Evolutionary conservation across 2,888 invertebrate species (phyloP).

Genomic region (Ditylenchus weischeri): DNA sequence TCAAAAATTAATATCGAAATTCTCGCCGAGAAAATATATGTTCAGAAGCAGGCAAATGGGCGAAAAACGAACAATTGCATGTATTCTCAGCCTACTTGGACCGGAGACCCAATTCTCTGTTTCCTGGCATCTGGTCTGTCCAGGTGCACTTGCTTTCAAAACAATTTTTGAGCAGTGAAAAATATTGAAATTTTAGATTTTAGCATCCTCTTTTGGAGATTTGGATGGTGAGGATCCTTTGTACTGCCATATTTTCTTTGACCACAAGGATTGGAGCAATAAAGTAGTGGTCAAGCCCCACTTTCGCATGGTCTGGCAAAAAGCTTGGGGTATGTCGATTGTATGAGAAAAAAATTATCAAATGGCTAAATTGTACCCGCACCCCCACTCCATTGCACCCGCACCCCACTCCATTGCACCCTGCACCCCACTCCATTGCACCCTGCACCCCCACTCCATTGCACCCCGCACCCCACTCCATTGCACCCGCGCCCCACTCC

Average conservation of each 20-base stretch:
- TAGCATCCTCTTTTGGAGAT: slow-evolving; percentile 22
- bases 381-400: not conserved
- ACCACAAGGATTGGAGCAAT: slow-evolving; percentile 17
- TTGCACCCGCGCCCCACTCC: not conserved
- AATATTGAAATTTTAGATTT: slow-evolving; percentile 26
- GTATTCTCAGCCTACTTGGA: slow-evolving; percentile 54
- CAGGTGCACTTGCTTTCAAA: slow-evolving; percentile 31
- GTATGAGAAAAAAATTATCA: not conserved
- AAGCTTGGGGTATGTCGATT: slow-evolving; percentile 51
- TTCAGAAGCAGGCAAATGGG: not conserved
- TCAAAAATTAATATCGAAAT: too few species aligned
- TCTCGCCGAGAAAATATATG: not conserved
- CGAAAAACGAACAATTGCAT: slow-evolving; percentile 34
- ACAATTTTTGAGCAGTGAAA: slow-evolving; percentile 8
- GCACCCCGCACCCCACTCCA: too few species aligned
- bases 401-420: not conserved
- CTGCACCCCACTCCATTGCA: too few species aligned
- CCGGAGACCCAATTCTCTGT: slow-evolving; percentile 43
- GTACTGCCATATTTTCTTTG: slow-evolving; percentile 37
- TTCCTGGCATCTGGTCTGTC: slow-evolving; percentile 35
- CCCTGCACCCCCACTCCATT: too few species aligned
- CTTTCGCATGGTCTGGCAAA: slow-evolving; percentile 56
- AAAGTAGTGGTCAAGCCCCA: slow-evolving; percentile 37
- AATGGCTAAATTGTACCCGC: too few species aligned
- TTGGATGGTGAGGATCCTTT: slow-evolving; percentile 23